phyloP scores from a whole-genome alignment of 2,888 invertebrate species.

The Ochlodes sylvanus region DNA sequence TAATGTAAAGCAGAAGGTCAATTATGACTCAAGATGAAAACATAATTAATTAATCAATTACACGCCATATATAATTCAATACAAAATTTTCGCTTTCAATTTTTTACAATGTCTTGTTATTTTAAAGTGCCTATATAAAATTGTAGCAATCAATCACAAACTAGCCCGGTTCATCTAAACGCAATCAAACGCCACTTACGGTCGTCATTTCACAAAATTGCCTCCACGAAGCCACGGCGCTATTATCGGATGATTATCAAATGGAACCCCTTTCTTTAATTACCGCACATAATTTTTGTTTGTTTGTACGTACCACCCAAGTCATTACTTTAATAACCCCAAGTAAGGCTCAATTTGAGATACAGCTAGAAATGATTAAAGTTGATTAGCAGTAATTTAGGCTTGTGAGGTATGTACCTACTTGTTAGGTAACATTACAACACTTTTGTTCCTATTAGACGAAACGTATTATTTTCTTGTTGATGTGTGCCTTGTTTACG shows the following conservation, averaged over 20 bases:
- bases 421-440: conserved; percentile 67
- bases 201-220: conserved; percentile 79
- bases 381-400: conserved; percentile 75
- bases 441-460: conserved; percentile 65
- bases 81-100: no score
- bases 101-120: no score
- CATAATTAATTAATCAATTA: no score
- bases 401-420: conserved; percentile 56
- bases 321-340: conserved; percentile 76
- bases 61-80: no score
- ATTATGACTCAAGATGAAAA: no score
- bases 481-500: conserved; percentile 40
- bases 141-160: conserved; percentile 70
- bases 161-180: conserved; percentile 61
- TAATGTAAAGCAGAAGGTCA: no score
- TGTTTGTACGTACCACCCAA: conserved; percentile 72
- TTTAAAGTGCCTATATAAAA: conserved; percentile 40
- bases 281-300: conserved; percentile 79
- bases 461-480: conserved; percentile 36
- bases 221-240: conserved; percentile 62
- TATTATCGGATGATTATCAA: conserved; percentile 80
- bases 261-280: conserved; percentile 82
- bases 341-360: conserved; percentile 68
- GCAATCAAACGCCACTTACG: conserved; percentile 68
- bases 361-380: conserved; percentile 63